Evolutionary conservation across 2,797 vertebrate genomes (phyloP).

Genomic region (Hippopotamyrus pictus): DNA sequence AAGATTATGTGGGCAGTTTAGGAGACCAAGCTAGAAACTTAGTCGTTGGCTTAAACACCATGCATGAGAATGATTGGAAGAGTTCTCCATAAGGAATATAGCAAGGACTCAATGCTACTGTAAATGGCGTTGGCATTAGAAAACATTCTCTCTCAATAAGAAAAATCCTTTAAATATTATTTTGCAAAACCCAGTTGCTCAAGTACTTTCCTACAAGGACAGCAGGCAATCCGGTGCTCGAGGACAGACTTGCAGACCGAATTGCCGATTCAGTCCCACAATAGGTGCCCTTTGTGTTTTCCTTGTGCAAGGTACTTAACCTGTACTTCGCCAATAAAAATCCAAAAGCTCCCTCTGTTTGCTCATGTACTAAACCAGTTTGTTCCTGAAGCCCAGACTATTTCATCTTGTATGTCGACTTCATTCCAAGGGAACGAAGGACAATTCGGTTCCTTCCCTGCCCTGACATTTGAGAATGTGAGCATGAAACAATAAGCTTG

Average conservation of each 20-base stretch:
- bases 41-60: not conserved
- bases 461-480: conserved; percentile 18
- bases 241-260: not conserved
- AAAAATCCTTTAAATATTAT: conserved; percentile 4
- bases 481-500: conserved; percentile 13
- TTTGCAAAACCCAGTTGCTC: not conserved
- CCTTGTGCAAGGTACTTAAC: not conserved
- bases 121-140: not conserved
- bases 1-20: not conserved
- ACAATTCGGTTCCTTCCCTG: conserved; percentile 6
- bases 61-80: not conserved
- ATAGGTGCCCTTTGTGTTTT: not conserved
- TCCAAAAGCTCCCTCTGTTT: not conserved
- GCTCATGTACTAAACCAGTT: not conserved
- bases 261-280: not conserved
- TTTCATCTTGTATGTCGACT: conserved; percentile 3
- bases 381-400: conserved; percentile 1
- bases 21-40: not conserved
- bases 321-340: not conserved
- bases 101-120: not conserved
- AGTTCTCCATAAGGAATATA: not conserved
- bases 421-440: conserved; percentile 10
- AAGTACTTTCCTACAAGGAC: not conserved
- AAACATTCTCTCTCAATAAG: not conserved
- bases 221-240: not conserved